These are phyloP conservation scores for Platorchestia sp. DNA, from an alignment of 1,140 invertebrate species.

Conservation along the genomic window DNA sequence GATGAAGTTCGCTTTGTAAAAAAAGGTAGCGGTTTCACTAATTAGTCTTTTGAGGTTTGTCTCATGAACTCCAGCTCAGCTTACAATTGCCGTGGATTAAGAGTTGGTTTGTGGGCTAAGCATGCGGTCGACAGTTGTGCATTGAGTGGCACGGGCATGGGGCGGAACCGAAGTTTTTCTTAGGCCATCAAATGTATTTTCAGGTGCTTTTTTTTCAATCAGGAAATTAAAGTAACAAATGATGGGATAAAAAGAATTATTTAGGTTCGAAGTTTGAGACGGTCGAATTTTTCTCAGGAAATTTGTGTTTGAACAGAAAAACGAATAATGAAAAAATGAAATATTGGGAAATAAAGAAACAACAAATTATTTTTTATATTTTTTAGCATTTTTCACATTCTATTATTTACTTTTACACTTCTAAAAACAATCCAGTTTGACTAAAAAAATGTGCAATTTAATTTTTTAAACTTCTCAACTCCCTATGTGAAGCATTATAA, in stretches of 20 bases:
- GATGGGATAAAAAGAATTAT: background rate
- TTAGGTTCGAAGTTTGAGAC: background rate
- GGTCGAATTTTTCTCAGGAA: background rate
- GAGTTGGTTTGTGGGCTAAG: slow-evolving; percentile 1
- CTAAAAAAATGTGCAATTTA: too few relatives aligned
- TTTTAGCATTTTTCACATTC: too few relatives aligned
- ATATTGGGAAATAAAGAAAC: too few relatives aligned
- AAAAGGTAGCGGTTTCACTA: slow-evolving; percentile 36
- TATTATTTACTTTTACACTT: too few relatives aligned
- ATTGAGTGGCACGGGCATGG: background rate
- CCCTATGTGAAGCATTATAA: too few relatives aligned
- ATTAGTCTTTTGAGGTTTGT: slow-evolving; percentile 34
- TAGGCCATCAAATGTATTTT: background rate
- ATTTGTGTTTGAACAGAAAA: too few relatives aligned
- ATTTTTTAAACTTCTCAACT: too few relatives aligned
- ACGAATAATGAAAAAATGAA: too few relatives aligned
- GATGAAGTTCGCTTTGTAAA: background rate
- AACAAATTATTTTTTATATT: too few relatives aligned
- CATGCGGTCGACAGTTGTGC: background rate
- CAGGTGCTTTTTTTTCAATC: background rate
- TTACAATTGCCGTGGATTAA: slow-evolving; percentile 21
- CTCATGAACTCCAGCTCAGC: slow-evolving; percentile 16
- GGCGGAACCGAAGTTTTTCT: background rate
- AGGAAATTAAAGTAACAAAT: background rate
- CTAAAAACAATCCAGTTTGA: too few relatives aligned